Base-by-base conservation (phyloP, 1,140 invertebrate species). In the Nephila pilipes region DNA sequence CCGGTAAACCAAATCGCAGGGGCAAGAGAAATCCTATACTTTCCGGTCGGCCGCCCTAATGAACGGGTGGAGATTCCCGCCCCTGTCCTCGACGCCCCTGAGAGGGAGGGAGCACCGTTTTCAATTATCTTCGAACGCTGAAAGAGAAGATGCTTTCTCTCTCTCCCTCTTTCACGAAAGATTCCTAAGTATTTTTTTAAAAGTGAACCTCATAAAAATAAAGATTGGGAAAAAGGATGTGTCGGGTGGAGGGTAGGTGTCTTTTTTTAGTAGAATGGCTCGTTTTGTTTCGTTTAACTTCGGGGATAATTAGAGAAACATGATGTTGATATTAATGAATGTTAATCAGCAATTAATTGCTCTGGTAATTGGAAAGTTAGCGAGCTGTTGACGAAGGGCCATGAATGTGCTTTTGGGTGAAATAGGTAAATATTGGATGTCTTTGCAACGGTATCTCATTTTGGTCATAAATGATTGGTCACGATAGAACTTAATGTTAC, bases 11-110 rank as follows among this genome's bases (percentile, higher is more conserved):
- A 57, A 57, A 83, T 83, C 80, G 65, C 80, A 57, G 38, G 80
- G 32, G 80, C 80, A 75, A 75, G 29, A 57, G 80, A 38, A 83
- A 83, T 46, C 80, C 80, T 83, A 57, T 83, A 54, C 80, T 83
- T 83, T 83, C 80, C 85, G 85, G 85, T 87, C 57, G 85, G 85
- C 57, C 85, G 54, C 85, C 29, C 85, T 87, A 87, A 87, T 87
- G 85, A 87, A 60, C 85, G 85, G 55, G 80, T 22, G 80, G 80
- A 83, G 80, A 83, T 83, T 83, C 80, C 54, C 25, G 65, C 65
- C 65, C 80, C 38, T 29, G 46, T 46, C 46, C 6, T 63, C n/a
- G n/a, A 38, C 20, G 29, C 54, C 58, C 85, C 55, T 2, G n/a
- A 60, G 80, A 36, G 65, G 65, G 29, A 38, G 46, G 22, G 32